Conservation (phyloP, 2,113 vertebrate genomes). For the Epinephelus moara region DNA sequence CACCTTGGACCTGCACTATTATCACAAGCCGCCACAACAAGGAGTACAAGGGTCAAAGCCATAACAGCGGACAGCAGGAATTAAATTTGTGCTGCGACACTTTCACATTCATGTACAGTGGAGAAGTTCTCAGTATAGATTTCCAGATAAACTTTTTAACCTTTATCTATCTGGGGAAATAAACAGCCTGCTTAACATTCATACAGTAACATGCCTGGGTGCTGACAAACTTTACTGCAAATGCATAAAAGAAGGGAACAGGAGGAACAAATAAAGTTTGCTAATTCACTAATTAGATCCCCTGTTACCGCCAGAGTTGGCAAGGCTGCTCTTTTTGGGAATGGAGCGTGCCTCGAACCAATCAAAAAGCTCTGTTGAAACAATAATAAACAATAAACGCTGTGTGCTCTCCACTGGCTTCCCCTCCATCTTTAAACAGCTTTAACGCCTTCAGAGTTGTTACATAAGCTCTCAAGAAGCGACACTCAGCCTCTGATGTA, state of each 20-base stretch:
- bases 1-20: background rate
- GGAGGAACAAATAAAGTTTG: conserved; percentile 3
- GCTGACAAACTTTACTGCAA: background rate
- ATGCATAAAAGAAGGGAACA: background rate
- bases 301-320: conserved; percentile 12
- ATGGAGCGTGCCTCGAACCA: background rate
- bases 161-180: background rate
- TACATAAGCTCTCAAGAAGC: conserved; percentile 23
- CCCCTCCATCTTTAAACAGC: conserved; percentile 26
- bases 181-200: conserved; percentile 29
- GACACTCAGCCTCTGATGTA: conserved; percentile 24
- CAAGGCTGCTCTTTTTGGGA: conserved; percentile 21
- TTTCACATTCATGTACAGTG: background rate
- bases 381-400: conserved; percentile 14
- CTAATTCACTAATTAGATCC: conserved; percentile 56
- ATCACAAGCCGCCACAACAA: conserved; percentile 24
- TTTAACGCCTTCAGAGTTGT: conserved; percentile 7
- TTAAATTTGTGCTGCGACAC: conserved; percentile 3
- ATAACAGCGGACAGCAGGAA: background rate
- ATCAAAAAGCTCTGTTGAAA: conserved; percentile 8
- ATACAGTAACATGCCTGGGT: background rate
- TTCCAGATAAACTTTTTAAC: conserved; percentile 24
- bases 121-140: background rate
- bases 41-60: conserved; percentile 13
- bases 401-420: conserved; percentile 2